Evolutionary conservation across 2,888 invertebrate genomes (phyloP), one percentile per base, ranked within the genome.

Genomic region (Electrophaes corylata): DNA sequence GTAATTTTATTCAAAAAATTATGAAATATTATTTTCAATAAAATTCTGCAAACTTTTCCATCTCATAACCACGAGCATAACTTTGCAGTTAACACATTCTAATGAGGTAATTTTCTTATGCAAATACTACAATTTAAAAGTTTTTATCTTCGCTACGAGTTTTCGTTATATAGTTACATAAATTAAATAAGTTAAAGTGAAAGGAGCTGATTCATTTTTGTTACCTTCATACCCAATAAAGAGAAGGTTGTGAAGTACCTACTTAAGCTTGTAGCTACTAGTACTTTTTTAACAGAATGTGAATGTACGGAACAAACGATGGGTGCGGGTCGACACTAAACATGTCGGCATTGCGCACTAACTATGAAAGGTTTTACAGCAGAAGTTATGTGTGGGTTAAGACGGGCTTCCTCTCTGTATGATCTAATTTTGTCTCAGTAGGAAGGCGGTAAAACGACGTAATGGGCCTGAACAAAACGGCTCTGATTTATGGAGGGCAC

Each of bases 381-480:
- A 75, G 74, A 83, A 81, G 81, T 84, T 83, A 84, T 82, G 79
- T 80, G 81, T 80, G 81, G 75, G 71, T 69, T 73, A 76, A 71
- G 73, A 73, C 73, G 70, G 76, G 81, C 81, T 79, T 81, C 79
- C 81, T 84, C 82, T 80, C 73, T 79, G 84, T 82, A 83, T 87
- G 84, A 86, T 87, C 86, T 87, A 88, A 87, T 88, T 88, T 86
- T 81, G 86, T 87, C 81, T 84, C 84, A 82, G 85, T 84, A 85
- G 81, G 80, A 84, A 84, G 83, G 86, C 84, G 85, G 88, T 87
- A 87, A 88, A 87, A 84, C 82, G 84, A 69, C 75, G 87, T 87
- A 88, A 89, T 87, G 84, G 86, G 78, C 79, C 83, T 76, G 85
- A 86, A 86, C 85, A 86, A 86, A 86, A 87, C 81, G 85, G 79